Percentiles rank a stretch among this genome's conserved stretches.
phyloP scores from a whole-genome alignment of 1,140 invertebrate genomes.

The Bilobella aurantiaca region DNA sequence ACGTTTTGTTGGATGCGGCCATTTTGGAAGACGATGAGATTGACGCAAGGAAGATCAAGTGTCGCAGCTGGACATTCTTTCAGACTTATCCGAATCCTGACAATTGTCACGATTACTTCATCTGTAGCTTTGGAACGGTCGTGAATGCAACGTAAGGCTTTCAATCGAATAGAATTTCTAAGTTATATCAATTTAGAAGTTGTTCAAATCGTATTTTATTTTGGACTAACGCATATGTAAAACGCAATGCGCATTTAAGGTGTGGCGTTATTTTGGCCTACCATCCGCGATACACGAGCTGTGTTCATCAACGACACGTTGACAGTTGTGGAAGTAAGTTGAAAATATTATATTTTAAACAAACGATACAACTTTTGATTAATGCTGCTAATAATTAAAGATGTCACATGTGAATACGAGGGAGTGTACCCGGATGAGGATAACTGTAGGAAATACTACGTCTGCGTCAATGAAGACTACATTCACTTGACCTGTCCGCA shows the following conservation, averaged over 20 bases:
- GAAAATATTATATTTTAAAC: no score
- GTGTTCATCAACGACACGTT: background rate
- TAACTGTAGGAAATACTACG: background rate
- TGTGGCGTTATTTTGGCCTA: background rate
- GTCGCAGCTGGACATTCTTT: background rate
- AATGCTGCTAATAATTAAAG: background rate
- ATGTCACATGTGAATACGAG: background rate
- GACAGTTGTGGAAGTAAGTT: background rate
- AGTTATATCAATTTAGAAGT: no score
- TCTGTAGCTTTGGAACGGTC: background rate
- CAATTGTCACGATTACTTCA: background rate
- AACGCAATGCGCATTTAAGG: background rate
- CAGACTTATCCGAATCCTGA: background rate
- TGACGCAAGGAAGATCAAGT: background rate
- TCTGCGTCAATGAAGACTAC: constrained; percentile 1
- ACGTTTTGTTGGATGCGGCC: background rate
- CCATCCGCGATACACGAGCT: background rate
- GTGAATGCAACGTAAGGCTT: background rate
- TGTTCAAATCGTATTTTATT: no score
- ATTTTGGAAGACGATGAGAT: background rate
- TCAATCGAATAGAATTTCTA: background rate
- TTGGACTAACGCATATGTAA: no score
- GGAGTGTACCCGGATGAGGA: background rate
- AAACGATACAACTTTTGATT: no score
- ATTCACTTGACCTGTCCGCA: background rate